Percentiles rank a stretch among this genome's conserved stretches.
phyloP scores from a whole-genome alignment of 2,113 vertebrate species.

The Etheostoma spectabile region DNA sequence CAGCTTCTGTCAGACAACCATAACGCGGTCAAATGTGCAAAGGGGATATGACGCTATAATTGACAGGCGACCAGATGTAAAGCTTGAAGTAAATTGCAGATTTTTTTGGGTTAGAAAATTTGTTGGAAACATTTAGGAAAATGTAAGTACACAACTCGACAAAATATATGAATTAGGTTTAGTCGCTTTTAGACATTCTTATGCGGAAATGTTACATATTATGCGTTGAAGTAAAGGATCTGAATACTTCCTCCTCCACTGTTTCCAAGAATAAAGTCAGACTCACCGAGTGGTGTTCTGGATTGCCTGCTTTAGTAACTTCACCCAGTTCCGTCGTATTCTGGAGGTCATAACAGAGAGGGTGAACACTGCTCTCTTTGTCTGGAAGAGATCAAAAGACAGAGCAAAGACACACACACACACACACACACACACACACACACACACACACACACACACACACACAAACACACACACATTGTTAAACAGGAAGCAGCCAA shows the following conservation, averaged over 20 bases:
- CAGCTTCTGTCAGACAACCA: too few species aligned
- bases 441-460: constrained; percentile 43
- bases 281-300: constrained; percentile 88
- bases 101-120: too few species aligned
- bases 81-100: too few species aligned
- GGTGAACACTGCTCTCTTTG: constrained; percentile 89
- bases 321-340: constrained; percentile 95
- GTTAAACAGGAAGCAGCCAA: constrained; percentile 67
- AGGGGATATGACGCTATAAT: too few species aligned
- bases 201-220: too few species aligned
- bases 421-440: constrained; percentile 30
- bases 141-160: too few species aligned
- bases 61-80: too few species aligned
- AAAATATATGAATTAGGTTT: too few species aligned
- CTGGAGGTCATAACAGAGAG: constrained; percentile 95
- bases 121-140: too few species aligned
- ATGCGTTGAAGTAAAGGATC: not conserved
- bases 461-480: constrained; percentile 26
- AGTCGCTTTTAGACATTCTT: too few species aligned
- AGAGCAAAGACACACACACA: not conserved
- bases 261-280: constrained; percentile 6
- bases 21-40: too few species aligned
- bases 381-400: constrained; percentile 84
- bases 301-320: constrained; percentile 90
- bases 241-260: not conserved